A percentile compares a stretch with the other conserved stretches of the same genome.
Evolutionary conservation across 2,113 vertebrate genomes (phyloP).

Genomic region (Pangasianodon hypophthalmus): DNA sequence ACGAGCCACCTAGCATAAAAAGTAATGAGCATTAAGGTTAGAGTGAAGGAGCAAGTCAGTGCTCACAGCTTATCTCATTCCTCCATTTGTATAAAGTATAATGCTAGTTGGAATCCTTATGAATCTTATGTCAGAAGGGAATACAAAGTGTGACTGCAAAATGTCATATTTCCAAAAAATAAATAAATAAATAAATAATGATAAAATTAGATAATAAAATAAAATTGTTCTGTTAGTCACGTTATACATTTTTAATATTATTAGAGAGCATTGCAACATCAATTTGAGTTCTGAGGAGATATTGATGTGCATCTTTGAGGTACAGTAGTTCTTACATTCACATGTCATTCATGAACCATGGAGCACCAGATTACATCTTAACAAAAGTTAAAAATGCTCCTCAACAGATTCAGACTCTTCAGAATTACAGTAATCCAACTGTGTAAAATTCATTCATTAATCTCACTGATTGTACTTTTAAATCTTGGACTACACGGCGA

Average conservation of each 20-base stretch:
- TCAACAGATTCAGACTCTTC: background rate
- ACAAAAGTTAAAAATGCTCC: background rate
- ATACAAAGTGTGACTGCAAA: background rate
- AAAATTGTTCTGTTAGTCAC: background rate
- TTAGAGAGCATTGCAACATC: background rate
- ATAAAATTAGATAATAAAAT: background rate
- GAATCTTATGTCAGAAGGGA: background rate
- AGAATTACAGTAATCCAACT: background rate
- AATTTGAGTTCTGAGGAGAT: background rate
- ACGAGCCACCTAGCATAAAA: background rate
- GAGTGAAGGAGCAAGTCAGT: background rate
- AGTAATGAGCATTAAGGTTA: background rate
- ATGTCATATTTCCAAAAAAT: background rate
- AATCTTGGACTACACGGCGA: background rate
- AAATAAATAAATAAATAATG: background rate
- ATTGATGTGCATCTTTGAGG: background rate
- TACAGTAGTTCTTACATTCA: slow-evolving; percentile 5
- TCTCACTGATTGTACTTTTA: no score
- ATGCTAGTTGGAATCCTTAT: background rate
- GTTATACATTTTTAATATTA: background rate
- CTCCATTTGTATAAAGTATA: background rate
- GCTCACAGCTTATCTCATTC: background rate
- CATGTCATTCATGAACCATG: background rate
- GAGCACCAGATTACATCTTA: background rate
- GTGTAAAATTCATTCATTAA: no score